Evolutionary conservation across 92 coral and sea anemone species (phyloP), one percentile per base, ranked within the genome.

Genomic region (Umimayanthus chanpuru): DNA sequence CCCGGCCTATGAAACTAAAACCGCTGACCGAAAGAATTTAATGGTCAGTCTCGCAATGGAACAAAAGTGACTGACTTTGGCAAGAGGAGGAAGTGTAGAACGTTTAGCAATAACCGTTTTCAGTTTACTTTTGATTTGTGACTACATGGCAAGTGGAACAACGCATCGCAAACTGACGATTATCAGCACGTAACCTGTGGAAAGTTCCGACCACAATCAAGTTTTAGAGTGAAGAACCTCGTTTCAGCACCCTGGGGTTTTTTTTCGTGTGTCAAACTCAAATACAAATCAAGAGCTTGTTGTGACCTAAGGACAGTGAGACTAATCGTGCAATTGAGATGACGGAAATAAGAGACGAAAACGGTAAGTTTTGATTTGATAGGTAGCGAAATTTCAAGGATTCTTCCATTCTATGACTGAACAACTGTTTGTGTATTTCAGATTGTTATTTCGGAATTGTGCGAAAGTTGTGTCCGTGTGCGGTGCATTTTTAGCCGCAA

Each of bases 261-360:
- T 39, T 67, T 43, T 40, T 49, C 77, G 56, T 67, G 77, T 82
- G 55, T 36, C 86, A 81, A 82, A 28, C 41, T 36, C 86, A 81
- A 82, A 28, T 66, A 73, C 32, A 82, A 41, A 40, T 82, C 77
- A 67, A 82, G 61, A 50, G 86, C 3, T 82, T 66, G 23, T 43
- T 82, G 61, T 82, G 86, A 44, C 65, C 44, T 82, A 32, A 66
- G 58, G 36, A 66, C 65, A 44, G 55, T 43, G 18, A 23, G 61
- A 10, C 21, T 9, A 23, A 40, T 67, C 77, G 77, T 68, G 55
- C 64, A 68, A 68, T 43, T 67, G 43, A 71, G 41, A 82, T 82
- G 86, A 76, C 86, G 86, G 86, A 82, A 82, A 18, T 32, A 43
- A 66, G 64, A 82, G 86, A 73, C 43, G 86, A 82, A 82, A 49